phyloP scores from a whole-genome alignment of 1,140 invertebrate genomes.

The Oreohelix idahoensis region DNA sequence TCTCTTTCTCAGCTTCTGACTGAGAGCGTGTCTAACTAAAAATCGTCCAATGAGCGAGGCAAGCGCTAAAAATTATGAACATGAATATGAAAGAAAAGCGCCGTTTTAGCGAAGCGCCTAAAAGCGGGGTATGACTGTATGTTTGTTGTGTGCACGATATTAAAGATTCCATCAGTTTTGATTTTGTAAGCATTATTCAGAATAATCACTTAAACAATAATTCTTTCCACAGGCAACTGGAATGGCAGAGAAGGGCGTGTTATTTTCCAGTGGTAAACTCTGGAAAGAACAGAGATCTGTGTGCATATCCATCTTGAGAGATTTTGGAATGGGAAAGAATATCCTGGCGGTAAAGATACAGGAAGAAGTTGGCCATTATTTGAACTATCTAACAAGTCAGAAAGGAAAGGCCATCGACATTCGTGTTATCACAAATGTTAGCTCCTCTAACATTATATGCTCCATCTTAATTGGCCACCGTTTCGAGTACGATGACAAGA shows the following conservation, averaged over 20 bases:
- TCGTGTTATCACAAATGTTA: conserved; percentile 24
- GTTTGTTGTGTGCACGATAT: no score
- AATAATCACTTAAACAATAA: no score
- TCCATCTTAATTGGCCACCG: conserved; percentile 47
- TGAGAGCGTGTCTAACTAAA: no score
- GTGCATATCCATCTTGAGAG: conserved; percentile 80
- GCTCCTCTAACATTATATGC: conserved; percentile 52
- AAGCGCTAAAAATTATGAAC: no score
- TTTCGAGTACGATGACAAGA: conserved; percentile 72
- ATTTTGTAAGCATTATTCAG: no score
- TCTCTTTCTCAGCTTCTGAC: no score
- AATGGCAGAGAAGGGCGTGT: conserved; percentile 38
- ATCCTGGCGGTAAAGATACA: conserved; percentile 81
- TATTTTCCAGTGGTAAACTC: conserved; percentile 80
- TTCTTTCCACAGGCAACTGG: conserved; percentile 21
- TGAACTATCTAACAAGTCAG: conserved; percentile 7
- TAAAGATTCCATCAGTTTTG: no score
- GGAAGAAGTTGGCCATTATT: conserved; percentile 42
- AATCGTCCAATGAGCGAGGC: no score
- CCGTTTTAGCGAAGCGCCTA: no score
- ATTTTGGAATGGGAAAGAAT: conserved; percentile 82
- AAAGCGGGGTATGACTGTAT: no score
- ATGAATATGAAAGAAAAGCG: no score
- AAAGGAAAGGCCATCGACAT: conserved; percentile 42
- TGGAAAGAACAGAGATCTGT: conserved; percentile 90